Base-by-base conservation (phyloP, 2,888 invertebrate genomes). In the Leucophenga montana region DNA sequence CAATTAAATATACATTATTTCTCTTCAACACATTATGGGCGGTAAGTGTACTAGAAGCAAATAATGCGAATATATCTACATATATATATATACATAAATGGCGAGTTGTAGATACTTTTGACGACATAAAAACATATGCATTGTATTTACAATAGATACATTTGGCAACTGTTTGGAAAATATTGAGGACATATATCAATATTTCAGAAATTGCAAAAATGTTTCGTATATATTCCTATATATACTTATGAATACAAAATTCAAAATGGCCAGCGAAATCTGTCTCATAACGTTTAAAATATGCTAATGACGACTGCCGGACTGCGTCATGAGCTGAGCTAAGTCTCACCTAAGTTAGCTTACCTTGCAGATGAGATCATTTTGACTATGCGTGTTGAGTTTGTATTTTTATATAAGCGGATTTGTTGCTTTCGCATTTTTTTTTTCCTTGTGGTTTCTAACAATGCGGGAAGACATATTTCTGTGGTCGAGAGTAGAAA, bases 1-100 rank as follows among this genome's bases (percentile, higher is more conserved):
- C 84, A 59, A 78, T 86, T 18, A 86, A 85, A 72, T 85, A 80
- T 69, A 70, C 82, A 44, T 72, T 86, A 68, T 84, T 85, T 68
- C 53, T 86, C 11, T 85, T 84, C 71, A 86, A 86, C 75, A 78
- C 83, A 67, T 71, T 86, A 71, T 86, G 85, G 86, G 84, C 84
- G 75, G 86, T 86, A 85, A 85, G 86, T 86, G 53, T 27, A 27
- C 27, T 2, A 27, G 27, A 4, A 2, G 27, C 27, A 27, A 27
- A 3, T 27, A 27, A 2, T n/a, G 46, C 46, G 14, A 2, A 46
- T 46, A 14, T 46, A 46, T n/a, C 3, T 46, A 46, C 6, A 6
- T n/a, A 50, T n/a, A 13, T 48, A 48, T 8, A 50, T 18, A 46
- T 46, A 46, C 46, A 46, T 46, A 2, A 13, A 6, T 39, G 39